Conservation (phyloP, 2,888 invertebrate genomes). For the Epinotia nisella region DNA sequence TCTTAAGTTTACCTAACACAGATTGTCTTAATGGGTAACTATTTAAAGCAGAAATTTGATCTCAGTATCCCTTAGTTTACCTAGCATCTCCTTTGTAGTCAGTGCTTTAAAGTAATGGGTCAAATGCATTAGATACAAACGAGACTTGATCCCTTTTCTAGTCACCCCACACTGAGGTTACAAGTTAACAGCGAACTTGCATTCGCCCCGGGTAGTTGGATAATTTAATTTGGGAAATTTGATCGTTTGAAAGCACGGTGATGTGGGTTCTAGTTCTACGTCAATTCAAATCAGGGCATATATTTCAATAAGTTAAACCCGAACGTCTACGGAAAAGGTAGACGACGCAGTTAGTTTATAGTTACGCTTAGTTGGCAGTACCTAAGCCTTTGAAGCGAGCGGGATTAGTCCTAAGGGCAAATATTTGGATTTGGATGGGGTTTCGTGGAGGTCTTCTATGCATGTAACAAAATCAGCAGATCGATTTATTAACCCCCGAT, state of each 20-base stretch:
- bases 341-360: neutral
- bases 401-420: neutral
- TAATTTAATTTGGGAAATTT: conserved; percentile 27
- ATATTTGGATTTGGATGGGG: neutral
- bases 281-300: neutral
- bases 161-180: conserved; percentile 6
- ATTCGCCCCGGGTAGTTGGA: neutral
- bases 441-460: neutral
- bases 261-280: neutral
- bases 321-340: neutral
- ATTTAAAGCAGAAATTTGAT: conserved; percentile 3
- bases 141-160: neutral
- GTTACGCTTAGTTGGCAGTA: neutral
- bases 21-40: conserved; percentile 8
- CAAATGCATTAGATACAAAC: neutral
- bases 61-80: conserved; percentile 7
- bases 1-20: conserved; percentile 10
- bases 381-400: neutral
- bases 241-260: conserved; percentile 10
- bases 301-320: neutral
- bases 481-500: too few relatives aligned
- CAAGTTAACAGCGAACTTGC: conserved; percentile 6
- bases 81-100: conserved; percentile 13
- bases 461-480: neutral
- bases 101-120: neutral